These are phyloP conservation scores for Phenganax marumi DNA, from an alignment of 92 coral and sea anemone genomes.

Conservation along the genomic window DNA sequence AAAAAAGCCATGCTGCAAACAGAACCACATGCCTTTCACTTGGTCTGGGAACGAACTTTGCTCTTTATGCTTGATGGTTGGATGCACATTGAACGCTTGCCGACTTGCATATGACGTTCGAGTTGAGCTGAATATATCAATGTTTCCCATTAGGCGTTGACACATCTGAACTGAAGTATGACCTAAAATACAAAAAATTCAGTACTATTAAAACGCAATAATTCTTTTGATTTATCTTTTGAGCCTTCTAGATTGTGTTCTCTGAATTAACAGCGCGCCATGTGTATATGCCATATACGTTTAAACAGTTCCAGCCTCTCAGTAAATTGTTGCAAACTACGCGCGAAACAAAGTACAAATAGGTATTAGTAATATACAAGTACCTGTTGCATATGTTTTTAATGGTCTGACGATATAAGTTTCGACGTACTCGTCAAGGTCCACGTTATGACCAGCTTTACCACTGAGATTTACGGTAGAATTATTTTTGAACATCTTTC, in stretches of 20 bases:
- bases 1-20: constrained; percentile 1
- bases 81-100: constrained; percentile 51
- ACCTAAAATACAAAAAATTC: constrained; percentile 13
- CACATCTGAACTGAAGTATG: constrained; percentile 49
- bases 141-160: constrained; percentile 33
- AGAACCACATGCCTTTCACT: constrained; percentile 52
- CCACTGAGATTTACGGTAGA: constrained; percentile 42
- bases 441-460: constrained; percentile 53
- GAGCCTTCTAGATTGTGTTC: background rate
- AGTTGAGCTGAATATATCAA: constrained; percentile 29
- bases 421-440: constrained; percentile 56
- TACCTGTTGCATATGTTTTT: constrained; percentile 50
- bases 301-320: no score
- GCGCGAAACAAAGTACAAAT: background rate
- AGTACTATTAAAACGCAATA: background rate
- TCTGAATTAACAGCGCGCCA: background rate
- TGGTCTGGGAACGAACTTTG: constrained; percentile 60
- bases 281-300: background rate
- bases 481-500: constrained; percentile 31
- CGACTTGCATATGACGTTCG: constrained; percentile 14
- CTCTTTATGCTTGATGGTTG: constrained; percentile 43
- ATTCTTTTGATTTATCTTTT: background rate
- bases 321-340: no score
- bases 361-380: background rate
- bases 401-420: constrained; percentile 54